phyloP scores from a whole-genome alignment of 2,113 vertebrate genomes.

The Urocitellus parryii region DNA sequence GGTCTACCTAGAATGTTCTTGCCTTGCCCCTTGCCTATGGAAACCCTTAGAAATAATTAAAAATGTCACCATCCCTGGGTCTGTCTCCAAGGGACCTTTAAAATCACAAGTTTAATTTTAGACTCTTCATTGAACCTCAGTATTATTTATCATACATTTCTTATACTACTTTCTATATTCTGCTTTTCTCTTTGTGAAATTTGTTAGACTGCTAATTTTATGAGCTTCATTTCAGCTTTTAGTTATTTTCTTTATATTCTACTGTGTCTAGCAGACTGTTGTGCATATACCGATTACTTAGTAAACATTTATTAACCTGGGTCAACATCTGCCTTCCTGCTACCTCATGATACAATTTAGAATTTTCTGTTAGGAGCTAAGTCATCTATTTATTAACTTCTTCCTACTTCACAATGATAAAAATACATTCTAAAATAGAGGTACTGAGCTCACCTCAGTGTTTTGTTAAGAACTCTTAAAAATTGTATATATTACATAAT shows the following conservation, averaged over 20 bases:
- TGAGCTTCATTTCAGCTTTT: background rate
- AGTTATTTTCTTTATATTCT: background rate
- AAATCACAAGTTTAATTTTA: background rate
- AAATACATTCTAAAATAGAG: background rate
- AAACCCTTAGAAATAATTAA: background rate
- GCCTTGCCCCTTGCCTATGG: background rate
- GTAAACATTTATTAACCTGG: background rate
- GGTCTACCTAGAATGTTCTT: background rate
- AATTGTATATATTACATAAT: background rate
- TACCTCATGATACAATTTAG: background rate
- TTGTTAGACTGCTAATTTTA: background rate
- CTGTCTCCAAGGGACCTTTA: background rate
- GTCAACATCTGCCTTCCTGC: background rate
- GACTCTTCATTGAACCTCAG: background rate
- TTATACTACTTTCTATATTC: background rate
- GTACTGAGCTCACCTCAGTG: background rate
- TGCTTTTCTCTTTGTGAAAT: background rate
- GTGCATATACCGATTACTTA: background rate
- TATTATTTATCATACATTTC: background rate
- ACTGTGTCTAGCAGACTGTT: background rate
- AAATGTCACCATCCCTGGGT: background rate
- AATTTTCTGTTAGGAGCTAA: constrained; percentile 23
- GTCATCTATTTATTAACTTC: constrained; percentile 14
- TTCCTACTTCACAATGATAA: background rate
- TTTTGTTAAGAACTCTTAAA: constrained; percentile 39